Percentiles rank a stretch among this genome's conserved stretches.
These are phyloP conservation scores for Zootermopsis nevadensis DNA, from an alignment of 2,888 invertebrate genomes.

Conservation along the genomic window DNA sequence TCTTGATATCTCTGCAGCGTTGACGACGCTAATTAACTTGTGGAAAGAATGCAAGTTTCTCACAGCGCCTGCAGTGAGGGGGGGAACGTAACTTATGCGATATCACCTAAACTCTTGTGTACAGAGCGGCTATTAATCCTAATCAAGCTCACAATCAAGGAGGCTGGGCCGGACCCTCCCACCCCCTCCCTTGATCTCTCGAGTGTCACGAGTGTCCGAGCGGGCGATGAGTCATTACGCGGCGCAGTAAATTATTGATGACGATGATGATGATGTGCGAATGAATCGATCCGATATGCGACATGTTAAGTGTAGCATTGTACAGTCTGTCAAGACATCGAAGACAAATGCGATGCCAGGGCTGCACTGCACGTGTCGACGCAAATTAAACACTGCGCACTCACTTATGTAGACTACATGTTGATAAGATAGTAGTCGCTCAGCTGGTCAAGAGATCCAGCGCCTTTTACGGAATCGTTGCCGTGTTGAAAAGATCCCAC, in stretches of 20 bases:
- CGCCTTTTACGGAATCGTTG: too few species aligned
- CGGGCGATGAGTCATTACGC: constrained; percentile 44
- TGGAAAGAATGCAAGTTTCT: too few species aligned
- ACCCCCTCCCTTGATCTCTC: constrained; percentile 34
- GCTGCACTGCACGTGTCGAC: background rate
- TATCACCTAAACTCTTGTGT: constrained; percentile 1
- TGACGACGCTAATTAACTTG: too few species aligned
- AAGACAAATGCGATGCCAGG: background rate
- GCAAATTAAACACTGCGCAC: too few species aligned
- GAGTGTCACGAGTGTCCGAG: constrained; percentile 35
- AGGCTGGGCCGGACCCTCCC: background rate
- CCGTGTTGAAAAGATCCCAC: too few species aligned
- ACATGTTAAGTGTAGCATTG: constrained; percentile 2
- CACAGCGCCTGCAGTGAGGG: too few species aligned
- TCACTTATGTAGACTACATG: too few species aligned
- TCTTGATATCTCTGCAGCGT: too few species aligned
- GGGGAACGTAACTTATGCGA: background rate
- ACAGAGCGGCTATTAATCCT: constrained; percentile 31
- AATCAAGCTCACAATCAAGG: constrained; percentile 23
- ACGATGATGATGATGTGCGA: constrained; percentile 31
- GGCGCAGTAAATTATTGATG: constrained; percentile 44
- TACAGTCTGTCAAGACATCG: background rate
- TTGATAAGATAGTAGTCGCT: too few species aligned
- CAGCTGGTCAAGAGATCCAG: too few species aligned
- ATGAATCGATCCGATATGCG: constrained; percentile 42